Conservation (phyloP, 1,140 invertebrate genomes). For the Epicauta chinensis region DNA sequence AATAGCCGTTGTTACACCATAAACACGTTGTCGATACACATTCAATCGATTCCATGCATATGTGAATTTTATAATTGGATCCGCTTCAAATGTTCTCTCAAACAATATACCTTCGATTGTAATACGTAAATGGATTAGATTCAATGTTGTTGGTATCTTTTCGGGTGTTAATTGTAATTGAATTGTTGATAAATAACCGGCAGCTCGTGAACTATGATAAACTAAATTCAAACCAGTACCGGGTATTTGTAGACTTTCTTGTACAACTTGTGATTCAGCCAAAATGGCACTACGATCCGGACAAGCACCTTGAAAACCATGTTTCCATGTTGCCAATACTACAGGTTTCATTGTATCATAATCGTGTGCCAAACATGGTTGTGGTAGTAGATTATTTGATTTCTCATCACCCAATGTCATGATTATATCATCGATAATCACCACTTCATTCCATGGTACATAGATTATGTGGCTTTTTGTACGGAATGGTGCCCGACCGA, state of each 20-base stretch:
- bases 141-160: slow-evolving; percentile 69
- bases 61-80: slow-evolving; percentile 91
- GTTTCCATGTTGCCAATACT: slow-evolving; percentile 92
- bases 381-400: slow-evolving; percentile 51
- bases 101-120: slow-evolving; percentile 92
- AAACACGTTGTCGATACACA: slow-evolving; percentile 93
- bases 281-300: slow-evolving; percentile 87
- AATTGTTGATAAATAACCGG: slow-evolving; percentile 91
- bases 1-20: slow-evolving; percentile 82
- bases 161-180: slow-evolving; percentile 89
- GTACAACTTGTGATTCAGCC: slow-evolving; percentile 91
- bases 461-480: slow-evolving; percentile 85
- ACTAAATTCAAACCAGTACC: slow-evolving; percentile 90
- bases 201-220: slow-evolving; percentile 87
- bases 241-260: slow-evolving; percentile 89
- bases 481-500: slow-evolving; percentile 87
- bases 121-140: slow-evolving; percentile 81
- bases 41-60: slow-evolving; percentile 95
- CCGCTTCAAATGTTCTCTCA: slow-evolving; percentile 90
- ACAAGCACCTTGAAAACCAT: slow-evolving; percentile 92
- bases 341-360: slow-evolving; percentile 92
- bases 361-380: slow-evolving; percentile 82
- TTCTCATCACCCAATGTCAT: slow-evolving; percentile 83
- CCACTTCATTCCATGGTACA: slow-evolving; percentile 95
- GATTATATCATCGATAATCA: slow-evolving; percentile 80